Evolutionary conservation across 2,888 invertebrate species (phyloP).

Genomic region (Norana najaformis): DNA sequence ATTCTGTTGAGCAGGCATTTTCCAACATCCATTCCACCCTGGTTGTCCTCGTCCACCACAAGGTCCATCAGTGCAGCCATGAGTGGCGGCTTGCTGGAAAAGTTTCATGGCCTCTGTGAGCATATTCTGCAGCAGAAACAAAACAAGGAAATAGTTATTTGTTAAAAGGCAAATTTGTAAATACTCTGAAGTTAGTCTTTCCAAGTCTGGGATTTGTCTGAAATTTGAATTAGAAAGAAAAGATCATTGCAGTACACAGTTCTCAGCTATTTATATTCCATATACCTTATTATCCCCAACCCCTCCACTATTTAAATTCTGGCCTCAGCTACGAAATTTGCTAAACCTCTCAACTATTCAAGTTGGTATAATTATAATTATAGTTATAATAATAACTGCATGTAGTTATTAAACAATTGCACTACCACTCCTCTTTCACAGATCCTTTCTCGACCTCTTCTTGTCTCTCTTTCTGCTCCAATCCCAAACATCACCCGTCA

Average conservation of each 20-base stretch:
- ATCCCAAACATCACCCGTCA: no score
- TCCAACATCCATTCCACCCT: not conserved
- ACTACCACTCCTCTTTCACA: no score
- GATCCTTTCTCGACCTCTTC: no score
- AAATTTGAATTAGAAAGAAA: no score
- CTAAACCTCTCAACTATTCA: not conserved
- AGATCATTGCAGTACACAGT: not conserved
- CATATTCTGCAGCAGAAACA: not conserved
- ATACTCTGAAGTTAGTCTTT: not conserved
- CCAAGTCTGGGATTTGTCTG: not conserved
- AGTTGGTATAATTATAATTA: no score
- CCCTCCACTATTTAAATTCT: not conserved
- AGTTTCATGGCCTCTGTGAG: not conserved
- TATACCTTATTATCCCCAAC: not conserved
- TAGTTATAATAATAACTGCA: no score
- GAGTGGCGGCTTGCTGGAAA: not conserved
- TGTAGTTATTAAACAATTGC: no score
- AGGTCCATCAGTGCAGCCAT: not conserved
- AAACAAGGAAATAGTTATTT: not conserved
- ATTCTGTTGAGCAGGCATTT: not conserved
- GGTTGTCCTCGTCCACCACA: not conserved
- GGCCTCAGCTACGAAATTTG: not conserved
- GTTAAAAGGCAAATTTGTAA: not conserved
- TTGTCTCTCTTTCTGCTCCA: no score
- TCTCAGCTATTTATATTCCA: conserved; percentile 9